Evolutionary conservation across 92 coral and sea anemone genomes (phyloP).

Genomic region (Porites cylindrica): DNA sequence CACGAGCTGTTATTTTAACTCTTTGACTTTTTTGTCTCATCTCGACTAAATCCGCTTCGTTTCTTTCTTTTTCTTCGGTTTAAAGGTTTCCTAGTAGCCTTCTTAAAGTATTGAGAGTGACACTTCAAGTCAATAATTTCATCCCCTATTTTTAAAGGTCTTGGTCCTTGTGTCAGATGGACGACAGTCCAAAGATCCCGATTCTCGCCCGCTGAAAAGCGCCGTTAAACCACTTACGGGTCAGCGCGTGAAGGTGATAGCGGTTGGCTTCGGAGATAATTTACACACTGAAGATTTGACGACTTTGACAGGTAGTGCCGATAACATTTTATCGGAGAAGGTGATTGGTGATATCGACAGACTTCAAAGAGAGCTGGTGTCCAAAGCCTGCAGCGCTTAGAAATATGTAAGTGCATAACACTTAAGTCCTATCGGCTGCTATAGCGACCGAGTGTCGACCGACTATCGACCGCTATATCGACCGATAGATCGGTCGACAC

Average conservation of each 20-base stretch:
- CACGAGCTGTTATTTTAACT: too few relatives aligned
- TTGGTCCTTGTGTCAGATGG: slow-evolving; percentile 89
- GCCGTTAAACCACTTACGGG: slow-evolving; percentile 82
- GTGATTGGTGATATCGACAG: slow-evolving; percentile 74
- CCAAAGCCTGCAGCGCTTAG: slow-evolving; percentile 67
- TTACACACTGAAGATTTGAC: slow-evolving; percentile 71
- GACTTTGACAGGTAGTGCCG: slow-evolving; percentile 73
- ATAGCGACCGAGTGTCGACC: too few relatives aligned
- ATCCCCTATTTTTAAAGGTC: slow-evolving; percentile 39
- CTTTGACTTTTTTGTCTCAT: not conserved
- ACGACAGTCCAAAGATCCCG: slow-evolving; percentile 81
- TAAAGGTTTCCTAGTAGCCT: not conserved
- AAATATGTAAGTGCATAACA: slow-evolving; percentile 17
- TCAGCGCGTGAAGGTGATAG: slow-evolving; percentile 79
- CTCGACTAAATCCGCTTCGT: not conserved
- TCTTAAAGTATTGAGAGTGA: too few relatives aligned
- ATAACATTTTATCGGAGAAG: slow-evolving; percentile 72
- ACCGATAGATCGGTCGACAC: too few relatives aligned
- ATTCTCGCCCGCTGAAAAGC: slow-evolving; percentile 56
- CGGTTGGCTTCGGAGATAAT: slow-evolving; percentile 83
- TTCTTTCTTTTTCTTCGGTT: not conserved
- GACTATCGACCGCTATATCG: too few relatives aligned
- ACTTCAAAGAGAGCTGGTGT: slow-evolving; percentile 74
- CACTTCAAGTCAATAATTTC: not conserved
- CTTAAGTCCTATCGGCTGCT: too few relatives aligned